Percentiles rank a stretch among this genome's conserved stretches.
phyloP scores from a whole-genome alignment of 2,888 invertebrate species.

The Cheilosia variabilis region DNA sequence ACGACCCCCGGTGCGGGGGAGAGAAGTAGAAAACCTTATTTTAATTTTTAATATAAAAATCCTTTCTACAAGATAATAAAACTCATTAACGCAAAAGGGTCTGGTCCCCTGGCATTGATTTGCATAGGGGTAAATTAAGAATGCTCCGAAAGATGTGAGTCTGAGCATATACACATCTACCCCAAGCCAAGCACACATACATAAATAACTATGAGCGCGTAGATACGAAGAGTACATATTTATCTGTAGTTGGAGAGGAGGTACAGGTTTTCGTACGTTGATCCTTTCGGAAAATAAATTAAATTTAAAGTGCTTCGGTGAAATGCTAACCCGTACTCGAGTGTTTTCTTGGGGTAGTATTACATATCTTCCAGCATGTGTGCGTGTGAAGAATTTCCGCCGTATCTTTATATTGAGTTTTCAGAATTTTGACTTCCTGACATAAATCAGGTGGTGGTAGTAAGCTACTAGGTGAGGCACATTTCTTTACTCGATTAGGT shows the following conservation, averaged over 20 bases:
- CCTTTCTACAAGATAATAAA: constrained; percentile 76
- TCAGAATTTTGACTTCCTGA: no score
- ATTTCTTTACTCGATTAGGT: no score
- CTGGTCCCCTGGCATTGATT: constrained; percentile 75
- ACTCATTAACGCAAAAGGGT: constrained; percentile 76
- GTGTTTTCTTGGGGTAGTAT: constrained; percentile 25
- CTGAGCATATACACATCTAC: constrained; percentile 2
- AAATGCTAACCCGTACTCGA: constrained; percentile 36
- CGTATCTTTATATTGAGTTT: no score
- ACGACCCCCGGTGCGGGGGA: background rate
- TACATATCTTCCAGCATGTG: background rate
- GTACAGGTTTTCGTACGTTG: constrained; percentile 53
- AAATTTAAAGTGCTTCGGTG: constrained; percentile 70
- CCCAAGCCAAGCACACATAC: background rate
- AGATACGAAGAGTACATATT: constrained; percentile 14
- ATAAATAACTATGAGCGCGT: background rate
- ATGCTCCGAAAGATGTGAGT: constrained; percentile 65
- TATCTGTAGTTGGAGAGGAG: constrained; percentile 25
- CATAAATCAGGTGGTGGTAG: no score
- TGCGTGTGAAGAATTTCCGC: no score
- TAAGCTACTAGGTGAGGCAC: no score
- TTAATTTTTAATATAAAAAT: constrained; percentile 76
- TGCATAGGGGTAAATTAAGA: constrained; percentile 76
- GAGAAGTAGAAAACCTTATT: constrained; percentile 70
- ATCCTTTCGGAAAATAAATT: constrained; percentile 67